phyloP scores from a whole-genome alignment of 2,113 vertebrate species.

The Psophia crepitans region DNA sequence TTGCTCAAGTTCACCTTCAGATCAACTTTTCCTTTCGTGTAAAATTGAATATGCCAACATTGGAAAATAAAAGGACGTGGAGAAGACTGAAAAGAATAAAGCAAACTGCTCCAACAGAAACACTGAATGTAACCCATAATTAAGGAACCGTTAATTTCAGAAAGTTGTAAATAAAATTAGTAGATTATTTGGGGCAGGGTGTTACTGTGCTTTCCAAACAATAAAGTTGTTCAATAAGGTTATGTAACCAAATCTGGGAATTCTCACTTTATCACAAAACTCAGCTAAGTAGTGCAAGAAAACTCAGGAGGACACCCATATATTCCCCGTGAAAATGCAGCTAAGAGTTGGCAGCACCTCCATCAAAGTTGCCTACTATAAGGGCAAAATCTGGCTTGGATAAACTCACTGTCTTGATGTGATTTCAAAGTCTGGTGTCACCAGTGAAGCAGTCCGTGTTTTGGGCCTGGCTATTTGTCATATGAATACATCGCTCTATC shows the following conservation, averaged over 20 bases:
- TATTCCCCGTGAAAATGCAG: background rate
- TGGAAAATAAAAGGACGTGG: background rate
- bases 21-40: background rate
- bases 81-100: background rate
- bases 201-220: background rate
- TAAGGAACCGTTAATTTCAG: background rate
- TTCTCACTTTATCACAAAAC: background rate
- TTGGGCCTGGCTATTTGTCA: background rate
- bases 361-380: background rate
- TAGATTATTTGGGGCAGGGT: background rate
- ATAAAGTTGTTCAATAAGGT: background rate
- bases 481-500: background rate
- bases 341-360: background rate
- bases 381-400: background rate
- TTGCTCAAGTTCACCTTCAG: background rate
- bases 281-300: background rate
- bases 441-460: background rate
- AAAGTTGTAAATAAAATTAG: background rate
- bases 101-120: background rate
- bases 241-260: background rate
- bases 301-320: background rate
- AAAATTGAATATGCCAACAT: background rate
- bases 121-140: background rate
- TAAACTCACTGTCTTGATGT: background rate
- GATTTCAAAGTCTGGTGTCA: background rate